A percentile compares a stretch with the other conserved stretches of the same genome.
Evolutionary conservation across 2,888 invertebrate species (phyloP).

Genomic region (Oligia fasciuncula): DNA sequence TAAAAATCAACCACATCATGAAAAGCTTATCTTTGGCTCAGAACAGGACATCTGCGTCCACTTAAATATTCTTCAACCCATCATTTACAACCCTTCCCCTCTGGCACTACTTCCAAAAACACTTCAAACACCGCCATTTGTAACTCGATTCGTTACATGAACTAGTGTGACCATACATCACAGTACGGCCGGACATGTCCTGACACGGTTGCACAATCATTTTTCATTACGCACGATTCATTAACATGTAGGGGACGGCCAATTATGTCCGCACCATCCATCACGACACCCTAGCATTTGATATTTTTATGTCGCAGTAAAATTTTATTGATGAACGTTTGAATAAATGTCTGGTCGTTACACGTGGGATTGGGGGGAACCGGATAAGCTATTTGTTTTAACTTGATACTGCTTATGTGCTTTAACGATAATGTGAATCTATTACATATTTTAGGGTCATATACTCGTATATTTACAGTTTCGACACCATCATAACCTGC

Average conservation of each 20-base stretch:
- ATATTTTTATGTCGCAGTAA: conserved; percentile 79
- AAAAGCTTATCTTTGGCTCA: conserved; percentile 16
- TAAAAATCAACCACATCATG: not conserved
- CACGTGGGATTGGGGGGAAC: conserved; percentile 45
- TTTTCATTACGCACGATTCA: conserved; percentile 89
- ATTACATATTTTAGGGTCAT: conserved; percentile 10
- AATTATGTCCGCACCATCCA: conserved; percentile 87
- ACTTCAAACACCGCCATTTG: conserved; percentile 74
- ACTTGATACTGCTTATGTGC: conserved; percentile 47
- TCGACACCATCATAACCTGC: not conserved
- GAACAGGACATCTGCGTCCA: conserved; percentile 41
- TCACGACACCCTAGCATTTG: conserved; percentile 84
- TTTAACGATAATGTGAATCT: conserved; percentile 3
- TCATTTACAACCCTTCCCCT: conserved; percentile 44
- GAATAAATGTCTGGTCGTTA: conserved; percentile 57
- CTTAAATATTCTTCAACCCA: conserved; percentile 35
- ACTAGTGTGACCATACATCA: conserved; percentile 81
- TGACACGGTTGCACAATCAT: conserved; percentile 81
- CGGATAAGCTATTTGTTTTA: conserved; percentile 53
- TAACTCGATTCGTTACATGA: conserved; percentile 75
- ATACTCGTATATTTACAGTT: conserved; percentile 16
- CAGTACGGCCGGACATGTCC: conserved; percentile 70
- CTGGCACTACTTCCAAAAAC: conserved; percentile 50
- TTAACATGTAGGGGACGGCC: conserved; percentile 85
- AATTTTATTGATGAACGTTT: conserved; percentile 68